Percentiles rank a stretch among this genome's conserved stretches.
Evolutionary conservation across 2,797 vertebrate species (phyloP).

Genomic region (Phataginus tricuspis): DNA sequence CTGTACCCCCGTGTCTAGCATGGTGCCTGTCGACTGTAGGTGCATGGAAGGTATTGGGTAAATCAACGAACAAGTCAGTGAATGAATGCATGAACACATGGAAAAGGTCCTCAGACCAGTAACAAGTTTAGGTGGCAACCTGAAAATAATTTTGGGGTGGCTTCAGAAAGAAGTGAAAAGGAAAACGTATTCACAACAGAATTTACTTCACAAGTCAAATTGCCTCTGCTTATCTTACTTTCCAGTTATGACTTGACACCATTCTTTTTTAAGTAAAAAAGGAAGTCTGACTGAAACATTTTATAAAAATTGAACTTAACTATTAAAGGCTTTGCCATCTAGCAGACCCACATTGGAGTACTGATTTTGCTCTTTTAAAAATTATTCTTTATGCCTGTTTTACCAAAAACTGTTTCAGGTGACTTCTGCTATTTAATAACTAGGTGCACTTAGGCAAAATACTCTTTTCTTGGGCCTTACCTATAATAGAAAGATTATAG

Average conservation of each 20-base stretch:
- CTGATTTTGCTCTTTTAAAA: neutral
- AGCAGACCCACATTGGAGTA: neutral
- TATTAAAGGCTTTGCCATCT: neutral
- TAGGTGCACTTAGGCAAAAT: neutral
- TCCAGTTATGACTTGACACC: neutral
- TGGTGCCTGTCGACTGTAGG: neutral
- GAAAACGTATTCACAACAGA: neutral
- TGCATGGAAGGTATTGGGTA: neutral
- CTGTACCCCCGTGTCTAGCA: neutral
- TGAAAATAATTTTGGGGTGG: slow-evolving; percentile 3
- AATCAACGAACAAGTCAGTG: neutral
- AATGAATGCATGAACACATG: neutral
- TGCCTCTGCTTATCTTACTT: neutral
- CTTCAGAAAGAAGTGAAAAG: neutral
- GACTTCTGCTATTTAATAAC: neutral
- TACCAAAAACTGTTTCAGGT: neutral
- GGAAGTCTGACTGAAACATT: neutral
- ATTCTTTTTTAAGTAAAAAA: slow-evolving; percentile 10
- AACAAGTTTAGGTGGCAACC: neutral
- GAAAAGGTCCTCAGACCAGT: neutral
- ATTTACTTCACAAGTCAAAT: slow-evolving; percentile 21
- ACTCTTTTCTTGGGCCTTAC: neutral
- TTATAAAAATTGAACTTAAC: neutral
- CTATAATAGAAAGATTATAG: neutral
- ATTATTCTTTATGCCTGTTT: neutral